phyloP scores from a whole-genome alignment of 2,888 invertebrate species.

The Catocala fraxini region DNA sequence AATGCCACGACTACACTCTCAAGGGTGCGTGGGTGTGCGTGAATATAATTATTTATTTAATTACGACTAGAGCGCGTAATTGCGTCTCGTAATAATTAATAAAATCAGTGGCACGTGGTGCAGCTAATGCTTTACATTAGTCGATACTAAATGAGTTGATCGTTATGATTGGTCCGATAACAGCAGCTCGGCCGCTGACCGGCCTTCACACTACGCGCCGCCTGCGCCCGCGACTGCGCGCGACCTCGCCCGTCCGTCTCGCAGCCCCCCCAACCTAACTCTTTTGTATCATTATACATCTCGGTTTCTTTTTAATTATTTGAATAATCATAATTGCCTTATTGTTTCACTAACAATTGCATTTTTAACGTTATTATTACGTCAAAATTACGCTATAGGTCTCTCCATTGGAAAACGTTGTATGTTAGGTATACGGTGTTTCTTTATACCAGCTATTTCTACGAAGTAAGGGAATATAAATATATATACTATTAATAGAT shows the following conservation, averaged over 20 bases:
- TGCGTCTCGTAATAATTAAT: constrained; percentile 58
- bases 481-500: too few species aligned
- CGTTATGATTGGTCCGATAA: constrained; percentile 80
- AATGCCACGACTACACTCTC: constrained; percentile 14
- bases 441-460: too few species aligned
- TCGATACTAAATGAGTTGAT: constrained; percentile 64
- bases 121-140: constrained; percentile 66
- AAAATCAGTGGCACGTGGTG: constrained; percentile 73
- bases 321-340: constrained; percentile 16
- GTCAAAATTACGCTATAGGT: too few species aligned
- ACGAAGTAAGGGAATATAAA: too few species aligned
- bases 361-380: constrained; percentile 5
- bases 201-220: constrained; percentile 80
- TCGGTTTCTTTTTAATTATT: constrained; percentile 16
- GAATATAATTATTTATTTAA: constrained; percentile 44
- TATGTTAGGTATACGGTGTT: not conserved
- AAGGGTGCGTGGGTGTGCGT: constrained; percentile 35
- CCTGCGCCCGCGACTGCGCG: constrained; percentile 55
- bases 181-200: constrained; percentile 83
- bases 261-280: constrained; percentile 57
- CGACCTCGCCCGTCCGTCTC: constrained; percentile 73
- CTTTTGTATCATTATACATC: constrained; percentile 38
- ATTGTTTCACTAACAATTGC: constrained; percentile 21
- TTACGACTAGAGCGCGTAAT: constrained; percentile 50
- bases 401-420: not conserved